Conservation (phyloP, 2,888 invertebrate species). For the Peribatodes rhomboidaria region DNA sequence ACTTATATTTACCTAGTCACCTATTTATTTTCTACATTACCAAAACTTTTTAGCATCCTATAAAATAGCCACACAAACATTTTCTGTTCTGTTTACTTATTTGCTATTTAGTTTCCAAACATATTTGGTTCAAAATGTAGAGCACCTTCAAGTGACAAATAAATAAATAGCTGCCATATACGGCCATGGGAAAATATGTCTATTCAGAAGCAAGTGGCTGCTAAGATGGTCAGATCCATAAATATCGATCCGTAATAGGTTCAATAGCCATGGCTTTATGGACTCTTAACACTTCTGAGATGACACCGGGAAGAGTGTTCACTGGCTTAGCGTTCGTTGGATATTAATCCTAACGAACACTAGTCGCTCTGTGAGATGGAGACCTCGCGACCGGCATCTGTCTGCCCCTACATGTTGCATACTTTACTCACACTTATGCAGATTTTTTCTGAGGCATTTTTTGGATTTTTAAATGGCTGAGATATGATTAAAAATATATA, state of each 20-base stretch:
- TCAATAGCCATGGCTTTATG: constrained; percentile 5
- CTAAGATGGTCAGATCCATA: constrained; percentile 16
- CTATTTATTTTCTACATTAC: neutral
- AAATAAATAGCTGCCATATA: constrained; percentile 25
- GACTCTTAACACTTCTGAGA: constrained; percentile 18
- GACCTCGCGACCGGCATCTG: too few species aligned
- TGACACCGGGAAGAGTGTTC: neutral
- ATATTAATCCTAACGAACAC: too few species aligned
- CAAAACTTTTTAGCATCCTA: constrained; percentile 20
- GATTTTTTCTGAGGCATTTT: too few species aligned
- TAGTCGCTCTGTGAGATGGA: too few species aligned
- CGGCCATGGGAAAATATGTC: constrained; percentile 19
- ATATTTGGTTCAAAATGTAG: constrained; percentile 44
- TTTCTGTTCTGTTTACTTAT: constrained; percentile 2
- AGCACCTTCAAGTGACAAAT: constrained; percentile 33
- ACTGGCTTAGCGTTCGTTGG: neutral
- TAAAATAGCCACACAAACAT: neutral
- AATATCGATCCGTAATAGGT: constrained; percentile 27
- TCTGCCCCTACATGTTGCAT: too few species aligned
- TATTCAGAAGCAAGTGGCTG: constrained; percentile 24
- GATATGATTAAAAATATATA: too few species aligned
- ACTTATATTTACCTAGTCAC: neutral
- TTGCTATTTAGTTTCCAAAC: neutral
- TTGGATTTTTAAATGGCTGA: too few species aligned
- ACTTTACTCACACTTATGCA: too few species aligned